Percentiles rank a stretch among this genome's conserved stretches.
These are phyloP conservation scores for Hyaena hyaena DNA, from an alignment of 2,113 vertebrate genomes.

Conservation along the genomic window DNA sequence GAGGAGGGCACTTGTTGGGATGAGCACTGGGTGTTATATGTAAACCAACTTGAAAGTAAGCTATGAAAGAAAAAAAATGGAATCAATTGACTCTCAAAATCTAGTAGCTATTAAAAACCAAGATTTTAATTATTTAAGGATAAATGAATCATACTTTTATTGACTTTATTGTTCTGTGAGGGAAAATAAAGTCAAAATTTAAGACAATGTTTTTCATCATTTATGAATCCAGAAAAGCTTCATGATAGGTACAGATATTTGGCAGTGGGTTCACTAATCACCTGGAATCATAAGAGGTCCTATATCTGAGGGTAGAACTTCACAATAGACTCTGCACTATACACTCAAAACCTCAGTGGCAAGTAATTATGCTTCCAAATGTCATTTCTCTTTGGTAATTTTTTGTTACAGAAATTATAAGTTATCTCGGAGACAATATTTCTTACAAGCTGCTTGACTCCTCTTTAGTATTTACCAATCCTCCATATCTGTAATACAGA, in stretches of 20 bases:
- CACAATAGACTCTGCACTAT: not conserved
- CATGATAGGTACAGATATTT: not conserved
- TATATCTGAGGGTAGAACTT: not conserved
- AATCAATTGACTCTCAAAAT: not conserved
- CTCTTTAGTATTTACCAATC: not conserved
- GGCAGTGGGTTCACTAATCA: not conserved
- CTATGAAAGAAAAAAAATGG: not conserved
- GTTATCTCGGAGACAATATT: not conserved
- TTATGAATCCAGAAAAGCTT: not conserved
- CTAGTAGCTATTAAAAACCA: conserved; percentile 45
- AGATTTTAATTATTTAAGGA: conserved; percentile 59
- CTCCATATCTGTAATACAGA: not conserved
- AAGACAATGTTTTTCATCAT: conserved; percentile 31
- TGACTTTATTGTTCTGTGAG: not conserved
- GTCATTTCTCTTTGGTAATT: not conserved
- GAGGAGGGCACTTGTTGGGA: too few relatives aligned
- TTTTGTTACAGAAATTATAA: not conserved
- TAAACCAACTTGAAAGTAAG: too few relatives aligned
- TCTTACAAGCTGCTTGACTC: not conserved
- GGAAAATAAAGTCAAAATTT: conserved; percentile 40
- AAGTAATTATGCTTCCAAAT: not conserved
- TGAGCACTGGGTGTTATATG: too few relatives aligned
- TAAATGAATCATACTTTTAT: conserved; percentile 49
- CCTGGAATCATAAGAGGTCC: not conserved
- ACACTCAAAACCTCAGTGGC: not conserved